Base-by-base conservation (phyloP, 2,113 vertebrate species). In the Antechinus flavipes region DNA sequence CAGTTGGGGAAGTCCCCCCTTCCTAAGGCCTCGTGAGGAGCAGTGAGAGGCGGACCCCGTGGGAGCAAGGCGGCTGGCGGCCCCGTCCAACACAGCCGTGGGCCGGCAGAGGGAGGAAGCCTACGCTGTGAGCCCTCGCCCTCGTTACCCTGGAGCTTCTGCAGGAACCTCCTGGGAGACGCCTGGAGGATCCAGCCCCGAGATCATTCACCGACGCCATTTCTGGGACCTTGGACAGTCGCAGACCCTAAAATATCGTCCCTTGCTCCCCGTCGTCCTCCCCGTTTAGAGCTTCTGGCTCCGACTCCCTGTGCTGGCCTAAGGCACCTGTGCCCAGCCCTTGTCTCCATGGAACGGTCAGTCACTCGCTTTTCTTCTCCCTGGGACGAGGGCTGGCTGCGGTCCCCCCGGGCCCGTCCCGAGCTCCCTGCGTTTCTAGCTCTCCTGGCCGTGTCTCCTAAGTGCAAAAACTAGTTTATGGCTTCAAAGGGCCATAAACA, bases 341-440 rank as follows among this genome's bases (percentile, higher is more conserved):
- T 94, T 90, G 93, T 95, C 76, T 91, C 91, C 93, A 61, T 54
- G 90, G 95, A 97, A 97, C 92, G 68, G 93, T 97, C 94, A 89
- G 93, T 97, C 94, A 1, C 25, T 68, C 91, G 92, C 93, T 97
- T 92, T 93, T 89, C 89, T 93, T 93, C 91, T 92, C 92, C 58
- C 93, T 11, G 50, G 50, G 90, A 98, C 95, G 94, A 53, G 91
- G 47, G 27, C 35, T 14, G 92, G 91, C 56, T 52, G 11, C 58
- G 16, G 27, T 30, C 27, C 11, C 61, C 61, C 61, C 1, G 14
- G 16, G n/a, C 35, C 5, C 22, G n/a, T 6, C 68, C 68, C 8
- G n/a, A 23, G 19, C 68, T 4, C 61, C 61, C 61, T 23, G 35
- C n/a, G 2, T 42, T n/a, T 42, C 68, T 42, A 42, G 68, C 35